These are phyloP conservation scores for Muntiacus reevesi DNA, from an alignment of 2,113 vertebrate genomes.

Conservation along the genomic window DNA sequence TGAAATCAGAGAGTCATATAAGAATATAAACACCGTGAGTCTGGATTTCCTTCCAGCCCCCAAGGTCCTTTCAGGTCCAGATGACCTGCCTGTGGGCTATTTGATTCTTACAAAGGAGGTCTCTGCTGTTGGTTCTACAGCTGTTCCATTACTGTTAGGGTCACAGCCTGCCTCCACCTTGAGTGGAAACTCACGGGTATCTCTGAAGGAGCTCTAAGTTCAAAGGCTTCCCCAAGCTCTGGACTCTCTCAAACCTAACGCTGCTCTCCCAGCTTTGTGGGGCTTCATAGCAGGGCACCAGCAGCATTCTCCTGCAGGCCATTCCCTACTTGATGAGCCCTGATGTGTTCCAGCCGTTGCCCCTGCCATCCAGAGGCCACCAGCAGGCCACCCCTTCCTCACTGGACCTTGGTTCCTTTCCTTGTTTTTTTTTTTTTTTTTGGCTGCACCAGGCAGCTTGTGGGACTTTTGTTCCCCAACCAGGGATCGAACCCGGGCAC, in stretches of 20 bases:
- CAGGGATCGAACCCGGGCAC: neutral
- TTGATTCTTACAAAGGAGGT: neutral
- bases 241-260: neutral
- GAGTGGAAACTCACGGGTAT: neutral
- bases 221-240: neutral
- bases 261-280: neutral
- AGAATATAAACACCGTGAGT: neutral
- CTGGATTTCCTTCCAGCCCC: neutral
- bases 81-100: fast-evolving
- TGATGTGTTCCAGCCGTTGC: fast-evolving
- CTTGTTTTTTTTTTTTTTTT: neutral
- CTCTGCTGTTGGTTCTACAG: neutral
- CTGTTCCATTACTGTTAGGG: neutral
- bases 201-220: neutral
- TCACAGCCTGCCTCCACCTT: neutral
- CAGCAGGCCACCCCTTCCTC: neutral
- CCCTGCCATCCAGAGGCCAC: neutral
- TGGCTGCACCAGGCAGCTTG: neutral
- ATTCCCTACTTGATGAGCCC: neutral
- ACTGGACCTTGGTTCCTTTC: neutral
- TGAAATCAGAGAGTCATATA: neutral
- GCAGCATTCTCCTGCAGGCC: neutral
- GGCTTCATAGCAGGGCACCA: too few species aligned
- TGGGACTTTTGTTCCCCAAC: neutral
- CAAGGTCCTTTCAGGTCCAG: neutral